A percentile compares a stretch with the other conserved stretches of the same genome.
phyloP scores from a whole-genome alignment of 2,797 vertebrate genomes.

The Sebastes taczanowskii region DNA sequence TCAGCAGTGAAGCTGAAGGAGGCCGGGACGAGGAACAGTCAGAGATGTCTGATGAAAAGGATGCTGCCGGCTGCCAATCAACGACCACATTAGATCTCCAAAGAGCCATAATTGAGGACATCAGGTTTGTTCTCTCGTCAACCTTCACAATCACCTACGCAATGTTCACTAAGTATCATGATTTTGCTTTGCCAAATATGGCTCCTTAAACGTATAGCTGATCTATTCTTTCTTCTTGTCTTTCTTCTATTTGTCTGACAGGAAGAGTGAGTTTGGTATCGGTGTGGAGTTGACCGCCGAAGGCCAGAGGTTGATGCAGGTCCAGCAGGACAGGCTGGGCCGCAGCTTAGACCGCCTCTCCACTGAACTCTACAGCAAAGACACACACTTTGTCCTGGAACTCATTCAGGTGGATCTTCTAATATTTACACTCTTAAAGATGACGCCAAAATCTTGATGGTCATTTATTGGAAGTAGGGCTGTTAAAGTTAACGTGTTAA shows the following conservation, averaged over 20 bases:
- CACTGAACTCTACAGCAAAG: constrained; percentile 87
- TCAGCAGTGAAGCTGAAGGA: constrained; percentile 49
- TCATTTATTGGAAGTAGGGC: not conserved
- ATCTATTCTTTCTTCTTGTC: not conserved
- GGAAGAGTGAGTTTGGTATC: constrained; percentile 84
- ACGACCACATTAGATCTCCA: constrained; percentile 36
- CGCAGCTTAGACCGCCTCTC: constrained; percentile 85
- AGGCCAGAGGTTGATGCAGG: constrained; percentile 80
- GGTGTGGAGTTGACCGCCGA: constrained; percentile 81
- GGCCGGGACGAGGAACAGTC: constrained; percentile 37
- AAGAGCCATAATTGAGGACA: constrained; percentile 79
- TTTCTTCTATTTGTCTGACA: constrained; percentile 19
- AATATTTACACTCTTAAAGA: not conserved
- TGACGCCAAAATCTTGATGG: not conserved
- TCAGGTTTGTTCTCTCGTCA: constrained; percentile 72
- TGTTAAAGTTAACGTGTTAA: not conserved
- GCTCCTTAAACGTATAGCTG: not conserved
- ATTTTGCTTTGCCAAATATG: not conserved
- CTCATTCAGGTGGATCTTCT: constrained; percentile 81
- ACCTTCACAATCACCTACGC: not conserved
- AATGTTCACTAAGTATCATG: not conserved
- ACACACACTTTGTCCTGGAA: constrained; percentile 87
- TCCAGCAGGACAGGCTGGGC: constrained; percentile 81
- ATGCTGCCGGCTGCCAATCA: constrained; percentile 1
- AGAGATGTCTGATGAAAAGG: constrained; percentile 32